Percentiles rank a stretch among this genome's conserved stretches.
These are phyloP conservation scores for Archaeoteleia sp. DNA, from an alignment of 2,888 invertebrate genomes.

Conservation along the genomic window DNA sequence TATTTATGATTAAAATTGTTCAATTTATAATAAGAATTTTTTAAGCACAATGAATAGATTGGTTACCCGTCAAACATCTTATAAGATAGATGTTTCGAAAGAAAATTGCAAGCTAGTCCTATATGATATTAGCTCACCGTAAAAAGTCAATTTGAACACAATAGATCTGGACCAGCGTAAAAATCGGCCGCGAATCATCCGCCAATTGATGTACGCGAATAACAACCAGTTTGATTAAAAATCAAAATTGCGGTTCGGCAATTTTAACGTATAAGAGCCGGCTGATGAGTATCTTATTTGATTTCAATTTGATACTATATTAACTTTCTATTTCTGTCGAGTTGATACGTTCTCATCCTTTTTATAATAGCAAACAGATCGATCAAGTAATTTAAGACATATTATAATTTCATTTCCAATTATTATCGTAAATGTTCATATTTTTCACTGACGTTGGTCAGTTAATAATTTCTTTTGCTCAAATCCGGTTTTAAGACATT, in stretches of 20 bases:
- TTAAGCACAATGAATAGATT: not conserved
- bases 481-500: too few relatives aligned
- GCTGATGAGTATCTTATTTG: conserved; percentile 43
- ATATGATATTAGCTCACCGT: conserved; percentile 65
- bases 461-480: too few relatives aligned
- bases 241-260: conserved; percentile 64
- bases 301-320: conserved; percentile 8
- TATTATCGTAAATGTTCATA: too few relatives aligned
- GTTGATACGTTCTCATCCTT: not conserved
- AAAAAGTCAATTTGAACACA: conserved; percentile 69
- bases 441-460: too few relatives aligned
- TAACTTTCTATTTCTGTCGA: conserved; percentile 11
- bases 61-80: not conserved
- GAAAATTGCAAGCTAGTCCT: conserved; percentile 65
- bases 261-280: conserved; percentile 66
- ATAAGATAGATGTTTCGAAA: conserved; percentile 33
- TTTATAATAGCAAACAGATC: not conserved
- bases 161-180: conserved; percentile 48
- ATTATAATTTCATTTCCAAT: too few relatives aligned
- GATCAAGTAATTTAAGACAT: not conserved
- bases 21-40: too few relatives aligned
- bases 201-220: conserved; percentile 25
- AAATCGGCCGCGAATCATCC: conserved; percentile 51
- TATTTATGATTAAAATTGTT: too few relatives aligned
- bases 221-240: conserved; percentile 65